These are phyloP conservation scores for Brachionus plicatilis DNA, from an alignment of 1,140 invertebrate species.

Conservation along the genomic window DNA sequence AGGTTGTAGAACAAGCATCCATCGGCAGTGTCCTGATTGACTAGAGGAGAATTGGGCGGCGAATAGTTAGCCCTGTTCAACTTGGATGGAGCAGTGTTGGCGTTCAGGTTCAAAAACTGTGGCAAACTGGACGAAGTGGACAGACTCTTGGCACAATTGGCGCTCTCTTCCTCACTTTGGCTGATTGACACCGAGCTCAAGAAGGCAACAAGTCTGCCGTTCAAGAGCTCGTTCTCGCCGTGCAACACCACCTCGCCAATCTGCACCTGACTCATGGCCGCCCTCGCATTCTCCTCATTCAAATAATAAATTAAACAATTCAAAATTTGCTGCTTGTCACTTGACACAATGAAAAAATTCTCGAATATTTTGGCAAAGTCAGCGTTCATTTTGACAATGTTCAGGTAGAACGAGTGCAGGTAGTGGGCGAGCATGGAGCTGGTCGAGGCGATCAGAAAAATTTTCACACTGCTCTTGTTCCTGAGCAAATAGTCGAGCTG, in stretches of 20 bases:
- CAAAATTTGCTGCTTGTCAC: background rate
- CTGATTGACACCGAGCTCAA: background rate
- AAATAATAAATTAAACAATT: background rate
- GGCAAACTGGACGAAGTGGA: constrained; percentile 11
- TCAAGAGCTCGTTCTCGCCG: background rate
- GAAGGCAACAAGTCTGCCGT: background rate
- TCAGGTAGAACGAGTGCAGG: background rate
- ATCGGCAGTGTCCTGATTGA: background rate
- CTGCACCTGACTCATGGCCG: background rate
- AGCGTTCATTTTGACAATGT: background rate
- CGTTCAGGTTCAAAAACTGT: background rate
- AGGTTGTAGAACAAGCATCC: background rate
- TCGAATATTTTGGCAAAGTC: background rate
- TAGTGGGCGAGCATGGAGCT: background rate
- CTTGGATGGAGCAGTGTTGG: background rate
- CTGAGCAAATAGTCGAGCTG: background rate
- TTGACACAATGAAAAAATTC: background rate
- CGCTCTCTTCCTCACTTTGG: background rate
- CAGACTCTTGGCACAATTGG: background rate
- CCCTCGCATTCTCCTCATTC: background rate
- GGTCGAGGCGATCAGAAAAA: background rate
- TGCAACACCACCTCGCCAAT: constrained; percentile 11
- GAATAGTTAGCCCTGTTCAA: background rate
- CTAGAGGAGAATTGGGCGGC: background rate
- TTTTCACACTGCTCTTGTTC: background rate